Evolutionary conservation across 2,113 vertebrate species (phyloP).

Genomic region (Ivindomyrus marchei): DNA sequence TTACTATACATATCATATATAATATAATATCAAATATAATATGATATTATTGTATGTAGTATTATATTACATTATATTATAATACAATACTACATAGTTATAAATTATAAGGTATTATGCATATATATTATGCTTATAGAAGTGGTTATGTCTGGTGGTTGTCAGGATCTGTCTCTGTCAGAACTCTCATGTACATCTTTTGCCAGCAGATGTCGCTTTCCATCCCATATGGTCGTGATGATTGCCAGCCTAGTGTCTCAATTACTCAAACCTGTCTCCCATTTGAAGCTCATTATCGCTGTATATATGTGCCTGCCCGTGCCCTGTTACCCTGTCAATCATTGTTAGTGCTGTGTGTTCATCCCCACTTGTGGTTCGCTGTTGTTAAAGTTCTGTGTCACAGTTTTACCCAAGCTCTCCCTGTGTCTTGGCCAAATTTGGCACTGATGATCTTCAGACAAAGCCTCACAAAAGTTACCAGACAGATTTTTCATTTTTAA

Average conservation of each 20-base stretch:
- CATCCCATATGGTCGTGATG: neutral
- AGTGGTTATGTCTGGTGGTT: no score
- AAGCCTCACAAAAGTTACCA: neutral
- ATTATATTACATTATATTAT: neutral
- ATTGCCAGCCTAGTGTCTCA: neutral
- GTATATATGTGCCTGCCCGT: neutral
- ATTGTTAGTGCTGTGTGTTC: neutral
- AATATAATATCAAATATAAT: neutral
- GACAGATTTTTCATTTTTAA: neutral
- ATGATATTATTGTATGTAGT: neutral
- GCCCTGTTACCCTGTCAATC: neutral
- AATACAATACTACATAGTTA: neutral
- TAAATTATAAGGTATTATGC: no score
- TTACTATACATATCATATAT: neutral
- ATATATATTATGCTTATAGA: no score
- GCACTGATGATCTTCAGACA: neutral
- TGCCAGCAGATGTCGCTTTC: neutral
- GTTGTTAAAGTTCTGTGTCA: neutral
- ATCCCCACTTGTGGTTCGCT: neutral
- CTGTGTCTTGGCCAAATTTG: neutral
- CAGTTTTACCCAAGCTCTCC: neutral
- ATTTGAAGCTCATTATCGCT: neutral
- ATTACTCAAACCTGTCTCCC: neutral
- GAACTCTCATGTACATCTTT: neutral
- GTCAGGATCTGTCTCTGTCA: neutral